Percentiles rank a stretch among this genome's conserved stretches.
Evolutionary conservation across 2,888 invertebrate species (phyloP).

Genomic region (Stenolophus ochropezus): DNA sequence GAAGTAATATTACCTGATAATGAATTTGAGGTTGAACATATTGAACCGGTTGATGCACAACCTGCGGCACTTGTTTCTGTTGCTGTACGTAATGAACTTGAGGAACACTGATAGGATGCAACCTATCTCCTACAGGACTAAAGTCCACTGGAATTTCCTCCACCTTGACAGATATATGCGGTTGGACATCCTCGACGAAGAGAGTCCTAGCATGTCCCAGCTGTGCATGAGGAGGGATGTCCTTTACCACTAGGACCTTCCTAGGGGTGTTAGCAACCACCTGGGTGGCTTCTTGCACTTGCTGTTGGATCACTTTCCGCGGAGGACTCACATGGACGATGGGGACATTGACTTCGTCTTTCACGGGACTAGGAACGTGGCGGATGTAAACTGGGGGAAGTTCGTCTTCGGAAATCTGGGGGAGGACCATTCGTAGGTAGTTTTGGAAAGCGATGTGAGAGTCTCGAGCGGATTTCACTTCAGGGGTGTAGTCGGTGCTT

Average conservation of each 20-base stretch:
- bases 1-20: not conserved
- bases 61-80: not conserved
- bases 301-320: not conserved
- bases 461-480: conserved; percentile 55
- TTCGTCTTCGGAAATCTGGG: not conserved
- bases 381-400: conserved; percentile 3
- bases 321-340: conserved; percentile 14
- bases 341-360: conserved; percentile 20
- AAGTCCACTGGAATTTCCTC: not conserved
- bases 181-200: not conserved
- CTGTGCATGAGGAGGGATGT: not conserved
- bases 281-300: not conserved
- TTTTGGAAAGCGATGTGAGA: conserved; percentile 57
- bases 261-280: not conserved
- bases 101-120: not conserved
- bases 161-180: not conserved
- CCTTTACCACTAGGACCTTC: not conserved
- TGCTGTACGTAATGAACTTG: not conserved
- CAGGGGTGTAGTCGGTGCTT: conserved; percentile 55
- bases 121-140: conserved; percentile 52
- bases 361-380: conserved; percentile 42
- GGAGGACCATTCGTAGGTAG: conserved; percentile 2
- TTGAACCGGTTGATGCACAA: not conserved
- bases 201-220: not conserved
- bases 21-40: not conserved